Evolutionary conservation across 2,113 vertebrate genomes (phyloP).

Genomic region (Petaurus breviceps): DNA sequence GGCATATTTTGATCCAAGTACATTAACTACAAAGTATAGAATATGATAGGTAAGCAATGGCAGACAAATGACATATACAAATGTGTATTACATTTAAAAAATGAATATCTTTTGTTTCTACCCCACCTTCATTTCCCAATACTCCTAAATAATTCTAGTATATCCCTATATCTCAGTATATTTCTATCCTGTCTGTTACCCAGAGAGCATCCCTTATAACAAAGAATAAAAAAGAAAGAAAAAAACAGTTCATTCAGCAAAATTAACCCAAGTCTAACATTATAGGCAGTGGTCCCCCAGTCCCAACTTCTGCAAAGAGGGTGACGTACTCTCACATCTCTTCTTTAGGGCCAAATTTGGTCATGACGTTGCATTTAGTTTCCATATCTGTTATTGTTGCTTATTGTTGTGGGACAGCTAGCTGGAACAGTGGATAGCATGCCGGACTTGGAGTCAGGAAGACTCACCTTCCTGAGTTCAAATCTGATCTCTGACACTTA

Average conservation of each 20-base stretch:
- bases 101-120: not conserved
- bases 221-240: not conserved
- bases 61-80: not conserved
- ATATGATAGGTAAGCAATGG: not conserved
- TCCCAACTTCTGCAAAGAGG: not conserved
- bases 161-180: not conserved
- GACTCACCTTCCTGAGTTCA: not conserved
- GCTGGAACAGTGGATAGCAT: not conserved
- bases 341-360: not conserved
- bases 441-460: not conserved
- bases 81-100: not conserved
- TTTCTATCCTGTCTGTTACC: not conserved
- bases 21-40: not conserved
- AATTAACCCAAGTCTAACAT: not conserved
- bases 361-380: not conserved
- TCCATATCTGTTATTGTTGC: not conserved
- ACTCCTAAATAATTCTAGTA: not conserved
- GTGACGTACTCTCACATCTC: not conserved
- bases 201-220: not conserved
- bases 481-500: not conserved
- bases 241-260: not conserved
- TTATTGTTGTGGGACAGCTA: not conserved
- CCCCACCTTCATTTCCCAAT: not conserved
- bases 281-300: not conserved
- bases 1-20: not conserved